Conservation (phyloP, 2,113 vertebrate species). For the Pithys albifrons region DNA sequence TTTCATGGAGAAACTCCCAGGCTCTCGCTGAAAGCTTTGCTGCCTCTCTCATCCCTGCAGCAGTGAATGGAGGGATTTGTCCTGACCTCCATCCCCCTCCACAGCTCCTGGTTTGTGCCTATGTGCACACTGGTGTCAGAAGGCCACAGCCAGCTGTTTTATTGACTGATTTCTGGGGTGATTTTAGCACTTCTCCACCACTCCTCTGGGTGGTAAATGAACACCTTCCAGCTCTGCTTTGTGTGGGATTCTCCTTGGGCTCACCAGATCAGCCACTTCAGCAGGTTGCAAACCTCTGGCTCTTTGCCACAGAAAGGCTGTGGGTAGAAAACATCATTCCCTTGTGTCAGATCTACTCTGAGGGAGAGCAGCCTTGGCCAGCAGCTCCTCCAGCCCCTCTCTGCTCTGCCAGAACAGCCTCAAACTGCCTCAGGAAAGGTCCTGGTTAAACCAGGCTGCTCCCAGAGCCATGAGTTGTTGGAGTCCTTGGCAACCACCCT, state of each 20-base stretch:
- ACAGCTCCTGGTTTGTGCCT: neutral
- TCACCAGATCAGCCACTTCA: neutral
- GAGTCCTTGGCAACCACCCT: slow-evolving; percentile 49
- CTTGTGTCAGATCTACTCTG: neutral
- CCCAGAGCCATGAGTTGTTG: slow-evolving; percentile 7
- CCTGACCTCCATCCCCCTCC: neutral
- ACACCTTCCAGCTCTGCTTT: neutral
- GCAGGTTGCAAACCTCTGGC: neutral
- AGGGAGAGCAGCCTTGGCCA: neutral
- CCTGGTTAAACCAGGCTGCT: neutral
- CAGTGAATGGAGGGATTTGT: slow-evolving; percentile 21
- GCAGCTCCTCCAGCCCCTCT: neutral
- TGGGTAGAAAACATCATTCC: neutral
- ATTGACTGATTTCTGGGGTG: neutral
- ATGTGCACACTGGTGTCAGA: neutral
- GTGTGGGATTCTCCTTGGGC: accelerated
- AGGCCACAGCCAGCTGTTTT: neutral
- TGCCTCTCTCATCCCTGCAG: neutral
- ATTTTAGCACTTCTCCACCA: neutral
- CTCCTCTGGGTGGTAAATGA: neutral
- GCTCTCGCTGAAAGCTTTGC: neutral
- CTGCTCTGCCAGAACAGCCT: slow-evolving; percentile 15
- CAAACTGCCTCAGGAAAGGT: neutral
- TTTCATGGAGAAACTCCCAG: neutral
- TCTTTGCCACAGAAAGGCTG: neutral